Conservation (phyloP, 2,888 invertebrate species). For the Macropis europaea region DNA sequence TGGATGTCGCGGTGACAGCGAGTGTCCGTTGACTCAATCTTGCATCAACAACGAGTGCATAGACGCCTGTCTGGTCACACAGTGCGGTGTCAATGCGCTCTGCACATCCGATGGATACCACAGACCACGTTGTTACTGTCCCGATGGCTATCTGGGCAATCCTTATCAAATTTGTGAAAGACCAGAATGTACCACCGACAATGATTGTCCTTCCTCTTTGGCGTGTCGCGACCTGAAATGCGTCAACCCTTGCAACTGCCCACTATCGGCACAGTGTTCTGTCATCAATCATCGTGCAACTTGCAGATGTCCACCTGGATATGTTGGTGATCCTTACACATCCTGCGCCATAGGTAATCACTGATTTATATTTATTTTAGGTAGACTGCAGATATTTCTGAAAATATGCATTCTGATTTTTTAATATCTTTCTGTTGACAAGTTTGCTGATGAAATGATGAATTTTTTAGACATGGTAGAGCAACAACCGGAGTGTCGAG, state of each 20-base stretch:
- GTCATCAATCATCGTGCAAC: constrained; percentile 88
- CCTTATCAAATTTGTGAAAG: constrained; percentile 88
- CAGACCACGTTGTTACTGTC: constrained; percentile 89
- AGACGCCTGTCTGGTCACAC: constrained; percentile 89
- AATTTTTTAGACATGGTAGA: constrained; percentile 80
- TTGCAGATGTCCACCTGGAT: constrained; percentile 92
- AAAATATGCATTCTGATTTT: background rate
- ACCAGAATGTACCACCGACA: constrained; percentile 88
- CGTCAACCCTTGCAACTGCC: constrained; percentile 92
- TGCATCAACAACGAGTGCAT: constrained; percentile 91
- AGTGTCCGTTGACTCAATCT: constrained; percentile 90
- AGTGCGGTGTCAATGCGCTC: constrained; percentile 90
- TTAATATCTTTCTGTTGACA: background rate
- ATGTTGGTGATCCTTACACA: constrained; percentile 88
- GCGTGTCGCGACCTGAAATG: constrained; percentile 90
- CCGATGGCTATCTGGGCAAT: constrained; percentile 88
- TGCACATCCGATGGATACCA: constrained; percentile 90
- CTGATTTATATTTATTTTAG: background rate
- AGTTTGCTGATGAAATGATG: background rate
- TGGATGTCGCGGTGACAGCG: constrained; percentile 92
- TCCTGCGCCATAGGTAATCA: constrained; percentile 84
- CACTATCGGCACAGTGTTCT: constrained; percentile 87
- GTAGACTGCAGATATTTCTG: background rate
- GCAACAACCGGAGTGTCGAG: constrained; percentile 85
- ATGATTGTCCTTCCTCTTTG: constrained; percentile 89